Base-by-base conservation (phyloP, 2,797 vertebrate genomes). In the Trachurus trachurus region DNA sequence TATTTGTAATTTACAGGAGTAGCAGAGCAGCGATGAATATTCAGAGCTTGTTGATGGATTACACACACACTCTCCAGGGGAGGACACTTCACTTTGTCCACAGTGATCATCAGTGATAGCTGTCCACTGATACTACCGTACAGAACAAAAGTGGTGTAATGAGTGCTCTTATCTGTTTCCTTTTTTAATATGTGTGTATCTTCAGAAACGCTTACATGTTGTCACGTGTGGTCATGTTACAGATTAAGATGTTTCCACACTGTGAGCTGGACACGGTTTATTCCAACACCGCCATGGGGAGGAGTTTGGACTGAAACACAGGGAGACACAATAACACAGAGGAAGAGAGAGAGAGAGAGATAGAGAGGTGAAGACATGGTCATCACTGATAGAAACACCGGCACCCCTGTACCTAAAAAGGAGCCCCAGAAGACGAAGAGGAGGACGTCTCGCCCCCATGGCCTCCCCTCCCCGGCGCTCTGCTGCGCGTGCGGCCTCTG, bases 401-500 rank as follows among this genome's bases (percentile, higher is more conserved):
- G 91, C 54, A 92, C 91, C 53, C 78, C 95, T 0, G 90, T 93
- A 76, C 83, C 93, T 53, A 93, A 94, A 77, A 96, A 95, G 70
- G 93, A 95, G 88, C 77, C 91, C 44, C 92, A 93, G 72, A 96
- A 95, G 76, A 90, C 93, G 57, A 88, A 78, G 62, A 90, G 66
- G 78, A 86, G 83, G 69, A 89, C 81, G 88, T 89, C 77, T 88
- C 96, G 75, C 82, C 96, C 95, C 17, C 96, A 96, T 21, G 94
- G 97, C 19, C 94, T 98, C 19, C 97, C 96, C 0, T 98, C 97
- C 12, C 98, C 97, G 0, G 98, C 97, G 0, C 96, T 99, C 42
- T 98, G 98, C 93, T 99, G 98, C 0, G 97, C 98, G 50, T 99
- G 98, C 37, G 98, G 98, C 40, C 95, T 99, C 12, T 99, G 98